Base-by-base conservation (phyloP, 2,113 vertebrate genomes). In the Sorex araneus region DNA sequence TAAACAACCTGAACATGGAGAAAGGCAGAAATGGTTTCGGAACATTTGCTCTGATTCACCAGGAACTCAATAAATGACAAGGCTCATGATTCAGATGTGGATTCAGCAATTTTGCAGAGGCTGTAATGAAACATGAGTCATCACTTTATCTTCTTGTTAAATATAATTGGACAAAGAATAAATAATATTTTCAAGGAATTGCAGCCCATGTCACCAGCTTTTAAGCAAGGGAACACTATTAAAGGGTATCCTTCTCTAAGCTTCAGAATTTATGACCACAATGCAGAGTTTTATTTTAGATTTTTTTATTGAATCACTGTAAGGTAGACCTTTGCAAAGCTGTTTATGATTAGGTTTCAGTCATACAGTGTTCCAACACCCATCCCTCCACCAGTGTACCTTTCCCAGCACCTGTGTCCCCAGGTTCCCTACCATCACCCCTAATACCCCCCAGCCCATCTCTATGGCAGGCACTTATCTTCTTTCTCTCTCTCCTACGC, bases 151-250 rank as follows among this genome's bases (percentile, higher is more conserved):
- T 57, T 82, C 66, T 86, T 79, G 80, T 47, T 79, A 74, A 79
- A 34, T 78, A 18, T 27, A 91, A 89, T 8, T 75, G 85, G 16
- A 64, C 10, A 12, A 57, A 88, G 30, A 70, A 45, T 78, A 75
- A 94, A 19, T 84, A 94, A 19, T 84, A 83, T 71, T 87, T 34
- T 47, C 73, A 79, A 82, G 13, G 27, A 78, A 36, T 85, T n/a
- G 23, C 11, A 28, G 30, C 76, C 21, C 50, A 13, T 50, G 27
- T 69, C 30, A 32, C 70, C 54, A 64, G 25, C 3, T 8, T 85
- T 77, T 47, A 88, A 67, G 28, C 6, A 36, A 40, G 92, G 67
- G 66, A 71, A 69, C 16, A 50, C 3, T 5, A 67, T 13, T 2
- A 21, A 32, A 23, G 15, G 30, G 66, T 10, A 3, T 50, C 27